Evolutionary conservation across 2,797 vertebrate species (phyloP).

Genomic region (Channa striata): DNA sequence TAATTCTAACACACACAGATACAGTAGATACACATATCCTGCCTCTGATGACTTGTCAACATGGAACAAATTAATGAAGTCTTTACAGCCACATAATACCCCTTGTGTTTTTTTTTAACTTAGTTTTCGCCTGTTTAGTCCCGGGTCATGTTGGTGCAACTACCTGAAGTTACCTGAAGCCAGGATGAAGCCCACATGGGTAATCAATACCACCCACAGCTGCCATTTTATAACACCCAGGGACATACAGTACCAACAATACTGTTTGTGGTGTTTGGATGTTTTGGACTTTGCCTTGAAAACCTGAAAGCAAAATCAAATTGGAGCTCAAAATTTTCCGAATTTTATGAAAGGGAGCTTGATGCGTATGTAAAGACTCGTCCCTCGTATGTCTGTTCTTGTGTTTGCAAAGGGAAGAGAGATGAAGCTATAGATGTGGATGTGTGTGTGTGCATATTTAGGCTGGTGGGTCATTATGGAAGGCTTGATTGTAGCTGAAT

Average conservation of each 20-base stretch:
- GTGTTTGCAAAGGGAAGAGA: background rate
- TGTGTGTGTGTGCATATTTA: slow-evolving; percentile 16
- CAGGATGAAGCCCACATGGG: background rate
- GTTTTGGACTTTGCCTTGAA: background rate
- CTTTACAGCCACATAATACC: too few species aligned
- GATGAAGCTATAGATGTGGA: slow-evolving; percentile 17
- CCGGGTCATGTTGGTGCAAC: background rate
- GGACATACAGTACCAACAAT: background rate
- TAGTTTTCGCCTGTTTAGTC: background rate
- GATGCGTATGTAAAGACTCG: background rate
- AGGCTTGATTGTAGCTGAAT: slow-evolving; percentile 39
- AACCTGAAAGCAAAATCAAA: background rate
- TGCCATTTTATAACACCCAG: background rate
- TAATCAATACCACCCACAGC: background rate
- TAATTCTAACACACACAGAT: too few species aligned
- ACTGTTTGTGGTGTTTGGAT: too few species aligned
- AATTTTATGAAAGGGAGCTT: background rate
- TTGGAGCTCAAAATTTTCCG: background rate
- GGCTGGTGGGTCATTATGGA: slow-evolving; percentile 33
- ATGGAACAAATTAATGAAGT: too few species aligned
- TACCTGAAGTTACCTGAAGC: background rate
- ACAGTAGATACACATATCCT: too few species aligned
- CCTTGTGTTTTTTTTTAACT: too few species aligned
- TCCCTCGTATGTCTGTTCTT: background rate
- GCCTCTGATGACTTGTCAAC: too few species aligned